Base-by-base conservation (phyloP, 2,113 vertebrate genomes). In the Cynoglossus semilaevis region DNA sequence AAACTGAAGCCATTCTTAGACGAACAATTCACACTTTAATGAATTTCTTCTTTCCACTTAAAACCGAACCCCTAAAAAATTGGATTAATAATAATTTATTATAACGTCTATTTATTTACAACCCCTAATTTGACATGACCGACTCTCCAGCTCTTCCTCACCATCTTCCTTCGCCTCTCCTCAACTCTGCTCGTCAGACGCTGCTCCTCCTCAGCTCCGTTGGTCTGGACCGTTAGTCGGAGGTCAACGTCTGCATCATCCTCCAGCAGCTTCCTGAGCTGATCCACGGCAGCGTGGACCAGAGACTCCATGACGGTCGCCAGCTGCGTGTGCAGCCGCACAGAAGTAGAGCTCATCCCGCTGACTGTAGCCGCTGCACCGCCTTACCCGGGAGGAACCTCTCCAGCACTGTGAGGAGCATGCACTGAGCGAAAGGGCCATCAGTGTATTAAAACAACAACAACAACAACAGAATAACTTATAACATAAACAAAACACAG, bases 261-360 rank as follows among this genome's bases (percentile, higher is more conserved):
- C 51, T 83, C 76, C 50, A 78, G 11, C 57, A 90, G 72, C 71
- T 79, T 87, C 46, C 67, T 16, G 51, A 90, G 80, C 79, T 89
- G 87, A 1, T 80, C 79, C 60, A 90, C 87, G 1, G 88, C 84
- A 0, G 89, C 81, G 62, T 82, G 81, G 38, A 91, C 82, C 64
- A 92, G 77, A 7, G 82, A 57, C 79, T 91, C 88, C 72, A 92
- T 84, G 45, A 91, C 86, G 2, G 83, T 61, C 18, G 89, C 76
- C 56, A 92, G 75, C 66, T 80, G 85, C 0, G 81, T 70, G 74
- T 85, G 76, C 41, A 89, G 58, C 8, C 60, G 63, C 5, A 63
- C 62, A 16, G 64, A 72, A 11, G 14, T 14, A 40, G 67, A 53
- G 51, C 76, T 85, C 89, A 91, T 91, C 19, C 38, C 36, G 47